Conservation (phyloP, 2,888 invertebrate genomes). For the Erebia epiphron region DNA sequence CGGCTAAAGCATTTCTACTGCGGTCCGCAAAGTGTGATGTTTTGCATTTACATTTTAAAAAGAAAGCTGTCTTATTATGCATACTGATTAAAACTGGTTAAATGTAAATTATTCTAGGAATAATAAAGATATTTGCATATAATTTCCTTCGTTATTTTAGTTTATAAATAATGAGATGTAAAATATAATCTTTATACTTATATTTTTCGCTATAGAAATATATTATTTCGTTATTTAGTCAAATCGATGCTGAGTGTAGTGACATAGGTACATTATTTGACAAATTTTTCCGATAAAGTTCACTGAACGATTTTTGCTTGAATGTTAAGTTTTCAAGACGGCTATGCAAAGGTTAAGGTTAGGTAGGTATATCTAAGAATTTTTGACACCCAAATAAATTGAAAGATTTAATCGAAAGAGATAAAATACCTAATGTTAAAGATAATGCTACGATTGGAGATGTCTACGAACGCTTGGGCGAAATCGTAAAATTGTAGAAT, state of each 20-base stretch:
- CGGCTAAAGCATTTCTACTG: constrained; percentile 18
- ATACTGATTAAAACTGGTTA: constrained; percentile 29
- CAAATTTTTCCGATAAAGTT: no score
- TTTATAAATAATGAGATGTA: background rate
- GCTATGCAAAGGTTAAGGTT: no score
- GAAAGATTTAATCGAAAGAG: background rate
- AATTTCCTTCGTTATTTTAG: constrained; percentile 15
- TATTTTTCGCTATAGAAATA: background rate
- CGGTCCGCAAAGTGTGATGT: constrained; percentile 30
- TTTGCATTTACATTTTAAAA: constrained; percentile 35
- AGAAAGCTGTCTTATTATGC: constrained; percentile 23
- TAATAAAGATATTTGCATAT: constrained; percentile 24
- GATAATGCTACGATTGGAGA: constrained; percentile 3
- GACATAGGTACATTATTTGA: no score
- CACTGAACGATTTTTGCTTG: no score
- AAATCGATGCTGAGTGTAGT: no score
- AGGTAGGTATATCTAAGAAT: background rate
- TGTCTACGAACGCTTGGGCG: background rate
- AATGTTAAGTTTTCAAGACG: no score
- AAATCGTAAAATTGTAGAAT: constrained; percentile 13
- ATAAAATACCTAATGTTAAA: background rate
- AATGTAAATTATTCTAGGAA: constrained; percentile 28
- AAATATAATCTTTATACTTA: background rate
- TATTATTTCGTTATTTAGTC: background rate
- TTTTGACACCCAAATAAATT: background rate